Evolutionary conservation across 2,113 vertebrate genomes (phyloP).

Genomic region (Nycticebus coucang): DNA sequence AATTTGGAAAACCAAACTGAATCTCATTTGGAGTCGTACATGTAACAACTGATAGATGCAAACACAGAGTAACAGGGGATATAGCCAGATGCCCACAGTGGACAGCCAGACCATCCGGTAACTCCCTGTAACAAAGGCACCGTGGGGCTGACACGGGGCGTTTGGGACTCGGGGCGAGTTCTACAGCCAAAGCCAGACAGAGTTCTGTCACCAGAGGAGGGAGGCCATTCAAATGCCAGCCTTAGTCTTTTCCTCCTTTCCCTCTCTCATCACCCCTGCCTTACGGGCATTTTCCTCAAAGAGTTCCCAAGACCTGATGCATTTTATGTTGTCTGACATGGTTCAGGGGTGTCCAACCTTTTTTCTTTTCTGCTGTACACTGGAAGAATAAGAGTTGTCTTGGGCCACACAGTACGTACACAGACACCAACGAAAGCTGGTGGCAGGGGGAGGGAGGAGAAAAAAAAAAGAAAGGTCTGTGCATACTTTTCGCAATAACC

Average conservation of each 20-base stretch:
- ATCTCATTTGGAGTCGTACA: background rate
- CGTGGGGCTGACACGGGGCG: background rate
- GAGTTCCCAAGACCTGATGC: background rate
- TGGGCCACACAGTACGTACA: too few relatives aligned
- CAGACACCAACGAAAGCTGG: too few relatives aligned
- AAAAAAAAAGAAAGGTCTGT: too few relatives aligned
- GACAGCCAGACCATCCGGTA: background rate
- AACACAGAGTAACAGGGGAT: background rate
- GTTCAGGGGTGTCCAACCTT: too few relatives aligned
- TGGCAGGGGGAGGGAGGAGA: too few relatives aligned
- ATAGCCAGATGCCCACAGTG: background rate
- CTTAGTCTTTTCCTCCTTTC: background rate
- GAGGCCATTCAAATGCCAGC: background rate
- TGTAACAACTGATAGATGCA: background rate
- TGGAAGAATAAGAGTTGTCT: too few relatives aligned
- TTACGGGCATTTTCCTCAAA: background rate
- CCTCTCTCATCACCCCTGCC: background rate
- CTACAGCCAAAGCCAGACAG: background rate
- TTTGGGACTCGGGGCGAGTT: background rate
- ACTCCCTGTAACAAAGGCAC: background rate
- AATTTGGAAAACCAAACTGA: background rate
- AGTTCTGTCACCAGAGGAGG: background rate
- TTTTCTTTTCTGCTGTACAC: too few relatives aligned
- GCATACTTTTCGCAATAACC: too few relatives aligned
- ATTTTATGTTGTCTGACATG: background rate